Percentiles rank a stretch among this genome's conserved stretches.
These are phyloP conservation scores for Aspiorhynchus laticeps DNA, from an alignment of 2,113 vertebrate species.

Conservation along the genomic window DNA sequence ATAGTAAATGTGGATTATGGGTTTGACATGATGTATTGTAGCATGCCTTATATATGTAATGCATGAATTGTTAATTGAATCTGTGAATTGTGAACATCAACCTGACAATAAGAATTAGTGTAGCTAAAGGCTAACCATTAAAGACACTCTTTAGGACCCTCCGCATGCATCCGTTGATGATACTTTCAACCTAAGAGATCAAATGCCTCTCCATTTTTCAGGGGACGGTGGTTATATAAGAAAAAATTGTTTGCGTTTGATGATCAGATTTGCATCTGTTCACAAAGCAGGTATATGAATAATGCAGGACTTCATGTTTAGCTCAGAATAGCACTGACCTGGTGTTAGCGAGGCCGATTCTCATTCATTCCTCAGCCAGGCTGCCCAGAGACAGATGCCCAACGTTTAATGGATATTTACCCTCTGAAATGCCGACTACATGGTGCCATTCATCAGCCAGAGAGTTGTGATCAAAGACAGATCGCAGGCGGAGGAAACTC, in stretches of 20 bases:
- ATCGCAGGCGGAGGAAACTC: conserved; percentile 22
- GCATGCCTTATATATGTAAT: not conserved
- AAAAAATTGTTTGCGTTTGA: conserved; percentile 14
- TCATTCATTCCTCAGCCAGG: conserved; percentile 42
- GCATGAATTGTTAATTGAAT: conserved; percentile 10
- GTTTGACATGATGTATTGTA: conserved; percentile 23
- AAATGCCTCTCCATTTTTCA: conserved; percentile 22
- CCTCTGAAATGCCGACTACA: conserved; percentile 40
- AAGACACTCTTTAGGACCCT: not conserved
- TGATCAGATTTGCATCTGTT: conserved; percentile 48
- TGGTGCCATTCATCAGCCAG: conserved; percentile 35
- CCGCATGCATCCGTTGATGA: not conserved
- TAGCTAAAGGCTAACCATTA: not conserved
- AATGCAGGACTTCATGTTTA: conserved; percentile 35
- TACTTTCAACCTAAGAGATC: conserved; percentile 17
- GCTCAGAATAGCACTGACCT: conserved; percentile 43
- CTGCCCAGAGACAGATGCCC: conserved; percentile 44
- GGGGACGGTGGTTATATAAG: conserved; percentile 9
- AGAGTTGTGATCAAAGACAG: conserved; percentile 50
- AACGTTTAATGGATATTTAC: conserved; percentile 51
- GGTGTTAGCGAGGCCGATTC: conserved; percentile 32
- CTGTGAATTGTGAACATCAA: not conserved
- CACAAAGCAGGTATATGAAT: conserved; percentile 32
- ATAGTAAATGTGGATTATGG: conserved; percentile 35
- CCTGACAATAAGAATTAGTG: not conserved